phyloP scores from a whole-genome alignment of 2,888 invertebrate species.

The Marronus borbonicus region DNA sequence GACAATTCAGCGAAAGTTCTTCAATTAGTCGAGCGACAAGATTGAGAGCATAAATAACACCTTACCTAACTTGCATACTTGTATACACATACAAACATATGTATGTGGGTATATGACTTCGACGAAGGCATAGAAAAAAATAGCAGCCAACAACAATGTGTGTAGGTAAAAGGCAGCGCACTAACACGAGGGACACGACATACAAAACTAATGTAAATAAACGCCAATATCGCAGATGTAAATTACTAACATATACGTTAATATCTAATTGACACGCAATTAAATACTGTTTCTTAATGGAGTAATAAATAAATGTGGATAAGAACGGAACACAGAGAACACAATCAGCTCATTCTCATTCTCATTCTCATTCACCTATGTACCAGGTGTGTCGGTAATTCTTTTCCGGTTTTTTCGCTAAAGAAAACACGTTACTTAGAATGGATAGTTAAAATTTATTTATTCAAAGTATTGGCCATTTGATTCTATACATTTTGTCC shows the following conservation, averaged over 20 bases:
- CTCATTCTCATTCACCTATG: neutral
- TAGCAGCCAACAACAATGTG: neutral
- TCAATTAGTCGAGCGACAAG: slow-evolving; percentile 31
- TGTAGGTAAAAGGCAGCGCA: neutral
- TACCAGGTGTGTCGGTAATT: too few species aligned
- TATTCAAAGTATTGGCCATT: too few species aligned
- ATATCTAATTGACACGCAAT: slow-evolving; percentile 47
- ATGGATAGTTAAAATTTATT: too few species aligned
- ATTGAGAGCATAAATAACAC: slow-evolving; percentile 28
- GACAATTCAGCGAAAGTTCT: slow-evolving; percentile 8
- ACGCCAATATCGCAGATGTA: slow-evolving; percentile 38
- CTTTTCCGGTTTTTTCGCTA: too few species aligned
- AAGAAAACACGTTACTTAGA: too few species aligned
- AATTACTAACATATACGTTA: slow-evolving; percentile 41
- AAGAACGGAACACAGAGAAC: neutral
- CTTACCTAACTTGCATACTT: neutral
- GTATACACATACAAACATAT: neutral
- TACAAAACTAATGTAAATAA: slow-evolving; percentile 21
- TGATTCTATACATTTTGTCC: too few species aligned
- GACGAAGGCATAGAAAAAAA: neutral
- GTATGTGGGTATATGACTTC: neutral
- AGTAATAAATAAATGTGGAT: slow-evolving; percentile 33
- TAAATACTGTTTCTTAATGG: slow-evolving; percentile 46
- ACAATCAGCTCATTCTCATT: neutral
- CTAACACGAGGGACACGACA: neutral